These are phyloP conservation scores for Avahi laniger DNA, from an alignment of 2,797 vertebrate genomes.

Conservation along the genomic window DNA sequence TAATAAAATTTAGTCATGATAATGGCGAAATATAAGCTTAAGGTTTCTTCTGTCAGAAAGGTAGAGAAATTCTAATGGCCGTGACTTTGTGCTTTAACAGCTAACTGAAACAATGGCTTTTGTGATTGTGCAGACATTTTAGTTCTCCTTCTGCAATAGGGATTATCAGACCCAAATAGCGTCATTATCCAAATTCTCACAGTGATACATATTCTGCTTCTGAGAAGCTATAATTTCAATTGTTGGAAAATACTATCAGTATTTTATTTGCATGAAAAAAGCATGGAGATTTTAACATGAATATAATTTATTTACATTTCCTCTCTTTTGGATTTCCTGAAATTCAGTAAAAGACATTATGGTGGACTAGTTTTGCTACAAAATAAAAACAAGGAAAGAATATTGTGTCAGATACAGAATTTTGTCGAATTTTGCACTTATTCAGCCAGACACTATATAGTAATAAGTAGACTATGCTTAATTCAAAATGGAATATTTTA, in stretches of 20 bases:
- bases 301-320: background rate
- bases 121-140: background rate
- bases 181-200: background rate
- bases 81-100: slow-evolving; percentile 20
- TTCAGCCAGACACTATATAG: slow-evolving; percentile 66
- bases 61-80: background rate
- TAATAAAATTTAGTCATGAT: background rate
- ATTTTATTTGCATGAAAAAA: background rate
- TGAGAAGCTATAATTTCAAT: background rate
- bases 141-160: background rate
- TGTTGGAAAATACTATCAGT: background rate
- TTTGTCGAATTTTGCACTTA: slow-evolving; percentile 65
- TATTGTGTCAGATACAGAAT: slow-evolving; percentile 32
- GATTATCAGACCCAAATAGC: background rate
- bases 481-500: slow-evolving; percentile 78
- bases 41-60: slow-evolving; percentile 21
- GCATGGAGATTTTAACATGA: background rate
- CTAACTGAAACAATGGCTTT: background rate
- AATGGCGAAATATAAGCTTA: background rate
- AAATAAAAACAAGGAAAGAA: slow-evolving; percentile 18
- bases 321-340: slow-evolving; percentile 20
- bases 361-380: slow-evolving; percentile 25
- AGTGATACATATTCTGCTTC: background rate
- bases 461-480: slow-evolving; percentile 65
- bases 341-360: slow-evolving; percentile 48